Base-by-base conservation (phyloP, 2,113 vertebrate species). In the Eonycteris spelaea region DNA sequence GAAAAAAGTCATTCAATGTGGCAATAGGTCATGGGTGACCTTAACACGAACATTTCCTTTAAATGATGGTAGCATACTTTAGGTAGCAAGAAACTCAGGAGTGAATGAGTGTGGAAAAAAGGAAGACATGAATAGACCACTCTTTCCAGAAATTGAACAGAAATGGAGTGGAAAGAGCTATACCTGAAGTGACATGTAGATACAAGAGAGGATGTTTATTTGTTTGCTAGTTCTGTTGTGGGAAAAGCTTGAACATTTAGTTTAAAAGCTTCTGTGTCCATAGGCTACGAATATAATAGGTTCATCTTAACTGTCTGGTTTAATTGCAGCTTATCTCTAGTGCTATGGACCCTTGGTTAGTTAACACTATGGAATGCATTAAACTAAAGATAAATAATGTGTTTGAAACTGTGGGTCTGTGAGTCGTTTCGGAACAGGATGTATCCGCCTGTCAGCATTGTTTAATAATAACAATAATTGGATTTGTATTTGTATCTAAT, bases 401-500 rank as follows among this genome's bases (percentile, higher is more conserved):
- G n/a, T 92, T 82, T 80, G 24, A 93, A 87, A 90, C 57, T 19
- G 24, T 30, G 33, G 33, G 14, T 48, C 30, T 40, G 4, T 61
- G 68, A 85, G 51, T 51, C 84, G 28, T 80, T 94, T 85, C 45
- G 91, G 13, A 95, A n/a, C 9, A 94, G n/a, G 19, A 55, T 92
- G 28, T 73, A 92, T 77, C 43, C 26, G 40, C 22, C 43, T 40
- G 75, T n/a, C 63, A 94, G 48, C 22, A 68, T n/a, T 83, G 16
- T 65, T 91, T 90, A 77, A 7, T 87, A 95, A 87, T 75, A 59
- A 16, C 61, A 88, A 86, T 77, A 85, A 90, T 83, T 87, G 15
- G 45, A 83, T 79, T 92, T 83, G 59, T 78, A 92, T 92, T 90
- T 94, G 59, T 26, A 70, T 45, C 38, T 95, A 55, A 70, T 85